Evolutionary conservation across 2,113 vertebrate genomes (phyloP).

Genomic region (Bubo blakistoni): DNA sequence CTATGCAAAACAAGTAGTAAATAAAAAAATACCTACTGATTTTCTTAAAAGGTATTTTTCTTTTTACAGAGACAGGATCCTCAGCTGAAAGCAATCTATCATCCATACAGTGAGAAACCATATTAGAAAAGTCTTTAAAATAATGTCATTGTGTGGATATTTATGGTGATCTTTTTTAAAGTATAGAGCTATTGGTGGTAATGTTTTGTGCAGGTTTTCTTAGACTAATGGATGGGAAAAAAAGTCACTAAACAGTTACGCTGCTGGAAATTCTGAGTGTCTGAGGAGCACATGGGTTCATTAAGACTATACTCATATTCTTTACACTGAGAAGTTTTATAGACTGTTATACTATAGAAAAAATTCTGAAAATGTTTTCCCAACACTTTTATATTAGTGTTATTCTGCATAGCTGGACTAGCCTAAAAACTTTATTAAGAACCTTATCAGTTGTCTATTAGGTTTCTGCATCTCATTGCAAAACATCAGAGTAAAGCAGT

Average conservation of each 20-base stretch:
- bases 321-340: not conserved
- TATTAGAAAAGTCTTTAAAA: not conserved
- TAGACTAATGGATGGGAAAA: not conserved
- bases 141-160: not conserved
- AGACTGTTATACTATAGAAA: not conserved
- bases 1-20: not conserved
- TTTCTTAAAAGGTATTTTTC: not conserved
- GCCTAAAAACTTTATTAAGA: not conserved
- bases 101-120: not conserved
- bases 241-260: not conserved
- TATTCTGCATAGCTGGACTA: not conserved
- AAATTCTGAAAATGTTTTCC: not conserved
- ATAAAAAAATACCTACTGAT: not conserved
- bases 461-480: not conserved
- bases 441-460: not conserved
- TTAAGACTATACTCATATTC: not conserved
- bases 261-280: not conserved
- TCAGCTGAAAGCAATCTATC: not conserved
- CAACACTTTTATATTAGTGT: accelerated
- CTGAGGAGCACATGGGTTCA: not conserved
- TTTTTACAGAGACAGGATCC: not conserved
- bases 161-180: not conserved
- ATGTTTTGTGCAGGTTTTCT: not conserved
- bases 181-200: not conserved
- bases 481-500: not conserved